A percentile compares a stretch with the other conserved stretches of the same genome.
Evolutionary conservation across 53 echinoderm and acorn worm genomes (phyloP).

Genomic region (Echinarachnius parma): DNA sequence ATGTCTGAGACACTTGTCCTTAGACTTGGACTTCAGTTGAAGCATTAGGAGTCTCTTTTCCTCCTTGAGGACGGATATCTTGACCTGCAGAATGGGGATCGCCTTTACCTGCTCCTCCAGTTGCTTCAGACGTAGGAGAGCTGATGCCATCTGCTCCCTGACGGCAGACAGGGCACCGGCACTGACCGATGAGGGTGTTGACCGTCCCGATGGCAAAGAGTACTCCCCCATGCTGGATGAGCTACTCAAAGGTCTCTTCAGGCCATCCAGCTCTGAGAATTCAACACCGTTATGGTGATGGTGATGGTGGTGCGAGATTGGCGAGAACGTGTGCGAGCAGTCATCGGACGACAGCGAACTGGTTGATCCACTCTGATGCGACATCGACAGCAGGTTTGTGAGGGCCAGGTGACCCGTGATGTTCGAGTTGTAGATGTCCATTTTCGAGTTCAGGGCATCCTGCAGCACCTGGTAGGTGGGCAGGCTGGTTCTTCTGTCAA

Average conservation of each 20-base stretch:
- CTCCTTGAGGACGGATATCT: conserved; percentile 90
- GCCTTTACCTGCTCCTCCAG: conserved; percentile 92
- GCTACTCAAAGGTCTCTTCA: conserved; percentile 48
- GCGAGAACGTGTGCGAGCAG: conserved; percentile 66
- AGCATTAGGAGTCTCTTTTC: conserved; percentile 92
- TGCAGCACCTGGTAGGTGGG: conserved; percentile 51
- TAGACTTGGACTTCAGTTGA: conserved; percentile 81
- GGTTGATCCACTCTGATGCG: conserved; percentile 74
- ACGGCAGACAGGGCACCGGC: conserved; percentile 69
- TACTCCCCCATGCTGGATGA: conserved; percentile 39
- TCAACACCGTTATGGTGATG: conserved; percentile 22
- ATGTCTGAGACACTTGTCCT: conserved; percentile 50
- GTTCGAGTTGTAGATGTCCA: conserved; percentile 40
- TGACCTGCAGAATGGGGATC: conserved; percentile 88
- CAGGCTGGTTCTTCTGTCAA: conserved; percentile 47
- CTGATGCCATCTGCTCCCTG: conserved; percentile 91
- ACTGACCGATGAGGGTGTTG: conserved; percentile 88
- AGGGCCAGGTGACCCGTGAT: conserved; percentile 28
- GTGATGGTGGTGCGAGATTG: conserved; percentile 41
- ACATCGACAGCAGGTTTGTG: conserved; percentile 68
- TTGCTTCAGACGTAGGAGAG: conserved; percentile 79
- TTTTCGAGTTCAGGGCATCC: conserved; percentile 40
- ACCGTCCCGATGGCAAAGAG: conserved; percentile 68
- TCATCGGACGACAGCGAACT: conserved; percentile 85
- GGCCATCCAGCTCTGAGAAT: conserved; percentile 18